Conservation (phyloP, 2,797 vertebrate species). For the Lutjanus campechanus region DNA sequence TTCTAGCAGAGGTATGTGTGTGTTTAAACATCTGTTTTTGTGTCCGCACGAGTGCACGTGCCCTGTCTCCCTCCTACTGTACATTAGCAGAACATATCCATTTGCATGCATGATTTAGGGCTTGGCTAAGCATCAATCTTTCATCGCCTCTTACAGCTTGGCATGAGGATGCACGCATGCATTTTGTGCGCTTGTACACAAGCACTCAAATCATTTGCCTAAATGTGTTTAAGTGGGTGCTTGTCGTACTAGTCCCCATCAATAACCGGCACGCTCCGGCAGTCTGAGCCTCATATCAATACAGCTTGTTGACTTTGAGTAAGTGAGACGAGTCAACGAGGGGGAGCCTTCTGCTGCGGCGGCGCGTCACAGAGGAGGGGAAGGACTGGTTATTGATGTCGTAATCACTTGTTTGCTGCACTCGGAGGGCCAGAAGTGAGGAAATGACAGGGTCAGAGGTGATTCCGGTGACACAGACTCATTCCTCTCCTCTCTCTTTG, state of each 20-base stretch:
- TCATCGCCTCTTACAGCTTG: constrained; percentile 38
- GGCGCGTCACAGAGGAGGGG: neutral
- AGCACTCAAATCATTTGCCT: constrained; percentile 37
- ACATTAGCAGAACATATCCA: constrained; percentile 58
- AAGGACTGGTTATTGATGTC: neutral
- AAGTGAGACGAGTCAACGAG: constrained; percentile 10
- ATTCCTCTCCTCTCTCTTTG: neutral
- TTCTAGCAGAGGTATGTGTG: neutral
- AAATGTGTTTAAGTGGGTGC: constrained; percentile 54
- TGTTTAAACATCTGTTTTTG: constrained; percentile 28
- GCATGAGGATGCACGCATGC: constrained; percentile 26
- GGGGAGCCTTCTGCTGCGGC: neutral
- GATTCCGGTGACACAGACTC: neutral
- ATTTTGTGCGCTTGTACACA: neutral
- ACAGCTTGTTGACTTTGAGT: constrained; percentile 39
- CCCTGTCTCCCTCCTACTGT: constrained; percentile 21
- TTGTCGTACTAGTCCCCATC: constrained; percentile 24
- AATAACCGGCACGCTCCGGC: constrained; percentile 16
- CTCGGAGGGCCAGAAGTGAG: neutral
- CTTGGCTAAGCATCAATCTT: constrained; percentile 61
- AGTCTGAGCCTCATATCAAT: neutral
- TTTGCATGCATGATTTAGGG: constrained; percentile 64
- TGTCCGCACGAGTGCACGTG: neutral
- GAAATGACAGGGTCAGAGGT: neutral
- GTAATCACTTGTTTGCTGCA: neutral